Evolutionary conservation across 2,888 invertebrate genomes (phyloP).

Genomic region (Apamea epomidion): DNA sequence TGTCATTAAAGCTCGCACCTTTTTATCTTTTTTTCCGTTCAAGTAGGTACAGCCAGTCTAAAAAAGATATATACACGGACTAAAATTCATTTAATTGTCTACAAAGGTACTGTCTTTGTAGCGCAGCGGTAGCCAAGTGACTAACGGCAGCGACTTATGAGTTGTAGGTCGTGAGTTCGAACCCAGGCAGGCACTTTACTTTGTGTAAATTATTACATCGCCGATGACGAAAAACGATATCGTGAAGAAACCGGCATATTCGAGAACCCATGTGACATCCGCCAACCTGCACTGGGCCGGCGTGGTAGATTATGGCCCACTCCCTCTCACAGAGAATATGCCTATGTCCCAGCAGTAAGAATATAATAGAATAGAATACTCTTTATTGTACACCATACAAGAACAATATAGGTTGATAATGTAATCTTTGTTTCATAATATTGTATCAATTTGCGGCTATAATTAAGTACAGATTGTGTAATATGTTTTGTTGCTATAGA

Average conservation of each 20-base stretch:
- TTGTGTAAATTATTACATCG: background rate
- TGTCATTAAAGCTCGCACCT: background rate
- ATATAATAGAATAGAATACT: no score
- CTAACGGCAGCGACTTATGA: background rate
- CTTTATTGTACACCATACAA: no score
- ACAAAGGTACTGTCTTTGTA: background rate
- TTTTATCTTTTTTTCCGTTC: conserved; percentile 3
- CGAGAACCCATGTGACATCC: background rate
- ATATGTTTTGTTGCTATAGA: background rate
- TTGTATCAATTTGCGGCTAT: background rate
- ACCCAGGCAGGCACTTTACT: background rate
- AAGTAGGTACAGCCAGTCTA: background rate
- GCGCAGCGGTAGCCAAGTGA: background rate
- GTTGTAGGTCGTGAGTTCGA: background rate
- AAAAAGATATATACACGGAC: background rate
- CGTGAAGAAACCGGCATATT: background rate
- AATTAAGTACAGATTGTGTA: background rate
- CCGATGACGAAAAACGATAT: background rate
- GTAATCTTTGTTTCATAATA: background rate
- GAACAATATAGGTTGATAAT: background rate
- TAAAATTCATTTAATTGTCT: background rate
- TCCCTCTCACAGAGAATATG: background rate
- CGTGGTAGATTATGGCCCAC: background rate
- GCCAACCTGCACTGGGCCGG: background rate
- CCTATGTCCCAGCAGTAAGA: background rate